Evolutionary conservation across 2,888 invertebrate genomes (phyloP), one percentile per base, ranked within the genome.

Genomic region (Opisthograptis luteolata): DNA sequence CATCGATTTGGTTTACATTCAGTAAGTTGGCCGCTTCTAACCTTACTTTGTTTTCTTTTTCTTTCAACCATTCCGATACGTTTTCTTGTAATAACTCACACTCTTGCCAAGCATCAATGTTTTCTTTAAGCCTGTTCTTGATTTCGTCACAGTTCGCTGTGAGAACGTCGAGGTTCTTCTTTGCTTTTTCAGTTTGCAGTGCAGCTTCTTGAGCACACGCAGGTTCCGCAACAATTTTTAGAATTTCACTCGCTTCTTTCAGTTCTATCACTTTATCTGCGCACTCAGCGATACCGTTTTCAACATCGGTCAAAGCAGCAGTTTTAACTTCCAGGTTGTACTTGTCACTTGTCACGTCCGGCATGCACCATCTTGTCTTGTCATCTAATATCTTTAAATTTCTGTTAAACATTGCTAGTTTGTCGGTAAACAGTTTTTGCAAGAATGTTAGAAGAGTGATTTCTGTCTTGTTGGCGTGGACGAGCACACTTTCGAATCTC

Each of bases 241-340:
- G 82, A 55, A 96, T 92, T 58, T 94, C 89, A 47, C 96, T 87
- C 0, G 96, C 95, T 65, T 94, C 93, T 52, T 94, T 92, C 1
- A 96, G 89, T 64, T 96, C 95, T 0, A 77, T 72, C 60, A 94
- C 93, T 51, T 94, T 92, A 1, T 84, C 85, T 45, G 93, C 92
- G 68, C 96, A 96, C 63, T 96, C 96, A 13, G 87, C 84, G 25
- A 96, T 92, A 13, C 95, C 94, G 55, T 92, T 92, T 75, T 94
- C 93, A 1, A 96, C 94, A 56, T 97, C 97, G 48, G 91, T 88
- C 22, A 98, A 78, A 0, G 96, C 95, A 0, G 95, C 94, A 66
- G 95, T 92, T 84, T 98, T 98, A 0, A 97, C 96, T 89, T 98
- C 97, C 17, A 98, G 91, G 74, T 97, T 97, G 76, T 98, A 98